Evolutionary conservation across 2,797 vertebrate species (phyloP).

Genomic region (Remorina albescens): DNA sequence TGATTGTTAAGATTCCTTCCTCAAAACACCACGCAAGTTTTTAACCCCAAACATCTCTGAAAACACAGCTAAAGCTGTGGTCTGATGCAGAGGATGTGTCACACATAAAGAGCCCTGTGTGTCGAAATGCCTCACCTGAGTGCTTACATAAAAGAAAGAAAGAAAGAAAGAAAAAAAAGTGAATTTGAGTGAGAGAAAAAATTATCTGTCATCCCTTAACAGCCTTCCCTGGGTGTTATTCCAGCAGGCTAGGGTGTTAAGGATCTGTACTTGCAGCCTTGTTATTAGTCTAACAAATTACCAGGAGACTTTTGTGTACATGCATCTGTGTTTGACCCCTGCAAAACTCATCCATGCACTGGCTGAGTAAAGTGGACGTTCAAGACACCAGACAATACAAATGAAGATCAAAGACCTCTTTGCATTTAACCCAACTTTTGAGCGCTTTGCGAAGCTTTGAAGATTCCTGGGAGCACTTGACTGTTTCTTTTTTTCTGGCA

Average conservation of each 20-base stretch:
- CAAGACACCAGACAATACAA: slow-evolving; percentile 59
- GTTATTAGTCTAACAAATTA: slow-evolving; percentile 84
- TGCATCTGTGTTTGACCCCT: slow-evolving; percentile 49
- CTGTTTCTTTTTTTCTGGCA: not conserved
- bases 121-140: not conserved
- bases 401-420: slow-evolving; percentile 56
- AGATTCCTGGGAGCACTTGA: slow-evolving; percentile 33
- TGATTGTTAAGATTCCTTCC: not conserved
- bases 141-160: not conserved
- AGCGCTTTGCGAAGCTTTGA: slow-evolving; percentile 9
- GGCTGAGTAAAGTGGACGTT: slow-evolving; percentile 58
- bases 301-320: slow-evolving; percentile 53
- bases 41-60: not conserved
- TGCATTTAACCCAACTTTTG: slow-evolving; percentile 35
- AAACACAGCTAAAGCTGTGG: slow-evolving; percentile 7
- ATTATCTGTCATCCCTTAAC: not conserved
- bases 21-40: not conserved
- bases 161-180: too few species aligned
- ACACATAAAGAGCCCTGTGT: slow-evolving; percentile 11
- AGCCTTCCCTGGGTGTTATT: slow-evolving; percentile 36
- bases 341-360: slow-evolving; percentile 31
- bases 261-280: slow-evolving; percentile 53
- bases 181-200: slow-evolving; percentile 25
- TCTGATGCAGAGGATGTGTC: slow-evolving; percentile 16
- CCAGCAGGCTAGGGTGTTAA: slow-evolving; percentile 24